Evolutionary conservation across 2,113 vertebrate species (phyloP).

Genomic region (Apeltes quadracus): DNA sequence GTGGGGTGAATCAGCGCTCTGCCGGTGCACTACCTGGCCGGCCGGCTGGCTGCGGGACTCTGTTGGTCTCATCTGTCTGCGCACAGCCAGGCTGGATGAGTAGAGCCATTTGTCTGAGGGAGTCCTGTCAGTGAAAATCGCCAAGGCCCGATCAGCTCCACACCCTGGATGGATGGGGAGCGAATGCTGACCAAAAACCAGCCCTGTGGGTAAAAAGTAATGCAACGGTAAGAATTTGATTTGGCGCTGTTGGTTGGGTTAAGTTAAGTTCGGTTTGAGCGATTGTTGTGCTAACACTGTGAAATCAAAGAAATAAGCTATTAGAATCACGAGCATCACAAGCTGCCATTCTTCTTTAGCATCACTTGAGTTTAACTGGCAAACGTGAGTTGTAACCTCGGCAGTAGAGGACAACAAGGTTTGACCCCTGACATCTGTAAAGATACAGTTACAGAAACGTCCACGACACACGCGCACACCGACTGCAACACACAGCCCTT

Average conservation of each 20-base stretch:
- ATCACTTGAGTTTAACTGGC: not conserved
- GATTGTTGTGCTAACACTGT: not conserved
- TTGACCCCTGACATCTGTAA: slow-evolving; percentile 70
- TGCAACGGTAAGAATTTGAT: slow-evolving; percentile 8
- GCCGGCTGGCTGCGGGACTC: slow-evolving; percentile 55
- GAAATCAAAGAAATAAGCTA: slow-evolving; percentile 12
- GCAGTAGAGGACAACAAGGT: slow-evolving; percentile 35
- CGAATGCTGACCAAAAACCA: slow-evolving; percentile 33
- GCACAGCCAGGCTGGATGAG: slow-evolving; percentile 62
- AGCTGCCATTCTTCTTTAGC: too few relatives aligned
- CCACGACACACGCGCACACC: slow-evolving; percentile 11
- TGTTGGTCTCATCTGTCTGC: slow-evolving; percentile 68
- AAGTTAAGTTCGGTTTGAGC: too few relatives aligned
- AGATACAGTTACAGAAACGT: slow-evolving; percentile 59
- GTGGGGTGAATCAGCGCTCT: slow-evolving; percentile 63
- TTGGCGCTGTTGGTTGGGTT: not conserved
- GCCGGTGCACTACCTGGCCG: slow-evolving; percentile 52
- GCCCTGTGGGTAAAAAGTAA: not conserved
- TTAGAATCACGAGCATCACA: not conserved
- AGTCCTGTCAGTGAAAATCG: slow-evolving; percentile 39
- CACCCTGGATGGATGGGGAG: slow-evolving; percentile 47
- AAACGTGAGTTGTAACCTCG: slow-evolving; percentile 68
- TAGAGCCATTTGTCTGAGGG: slow-evolving; percentile 59
- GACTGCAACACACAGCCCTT: slow-evolving; percentile 2
- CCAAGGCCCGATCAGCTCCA: slow-evolving; percentile 30